Conservation (phyloP, 2,888 invertebrate genomes). For the Drosophila histrio region DNA sequence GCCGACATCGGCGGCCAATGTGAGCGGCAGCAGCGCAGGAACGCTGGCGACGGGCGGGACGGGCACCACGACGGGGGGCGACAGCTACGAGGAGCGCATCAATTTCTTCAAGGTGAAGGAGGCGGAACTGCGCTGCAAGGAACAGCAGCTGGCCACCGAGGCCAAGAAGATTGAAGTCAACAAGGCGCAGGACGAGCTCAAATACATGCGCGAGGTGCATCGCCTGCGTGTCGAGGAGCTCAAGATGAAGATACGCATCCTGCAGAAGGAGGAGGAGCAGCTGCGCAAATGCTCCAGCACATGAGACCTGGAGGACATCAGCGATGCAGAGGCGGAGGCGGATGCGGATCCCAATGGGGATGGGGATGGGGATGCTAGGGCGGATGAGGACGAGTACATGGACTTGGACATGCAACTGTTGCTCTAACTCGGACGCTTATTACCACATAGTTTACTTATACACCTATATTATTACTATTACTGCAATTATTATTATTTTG, state of each 20-base stretch:
- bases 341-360: neutral
- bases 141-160: conserved; percentile 81
- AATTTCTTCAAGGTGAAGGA: conserved; percentile 82
- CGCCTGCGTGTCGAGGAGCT: conserved; percentile 82
- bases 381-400: conserved; percentile 36
- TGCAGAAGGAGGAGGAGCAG: conserved; percentile 82
- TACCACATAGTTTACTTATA: conserved; percentile 13
- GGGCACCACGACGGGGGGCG: conserved; percentile 14
- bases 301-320: conserved; percentile 71
- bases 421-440: conserved; percentile 39
- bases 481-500: conserved; percentile 12
- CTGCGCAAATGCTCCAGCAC: conserved; percentile 70
- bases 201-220: conserved; percentile 82
- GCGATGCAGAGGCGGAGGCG: conserved; percentile 46
- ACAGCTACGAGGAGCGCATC: conserved; percentile 80
- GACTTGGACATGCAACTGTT: conserved; percentile 52
- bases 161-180: conserved; percentile 81
- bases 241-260: conserved; percentile 82
- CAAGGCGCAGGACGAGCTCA: conserved; percentile 82
- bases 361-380: neutral
- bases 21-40: conserved; percentile 31
- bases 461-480: conserved; percentile 3
- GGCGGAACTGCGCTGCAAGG: conserved; percentile 82
- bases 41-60: conserved; percentile 15
- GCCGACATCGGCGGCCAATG: conserved; percentile 17